phyloP scores from a whole-genome alignment of 23 tunicate species.

The Trididemnum clinides region DNA sequence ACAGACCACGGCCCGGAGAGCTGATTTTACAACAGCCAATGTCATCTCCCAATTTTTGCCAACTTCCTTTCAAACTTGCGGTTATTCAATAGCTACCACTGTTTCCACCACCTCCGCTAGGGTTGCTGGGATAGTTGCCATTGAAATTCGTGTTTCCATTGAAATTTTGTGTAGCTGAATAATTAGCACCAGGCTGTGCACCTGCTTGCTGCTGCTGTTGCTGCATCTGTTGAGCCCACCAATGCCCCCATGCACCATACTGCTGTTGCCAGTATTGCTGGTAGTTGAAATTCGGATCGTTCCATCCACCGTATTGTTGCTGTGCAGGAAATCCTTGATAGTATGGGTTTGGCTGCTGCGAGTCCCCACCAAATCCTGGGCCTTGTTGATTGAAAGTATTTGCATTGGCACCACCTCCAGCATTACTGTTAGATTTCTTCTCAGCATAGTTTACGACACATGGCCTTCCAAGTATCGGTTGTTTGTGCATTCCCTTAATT shows the following conservation, averaged over 20 bases:
- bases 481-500: conserved; percentile 46
- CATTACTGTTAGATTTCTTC: conserved; percentile 33
- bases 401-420: neutral
- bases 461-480: conserved; percentile 48
- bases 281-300: conserved; percentile 10
- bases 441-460: conserved; percentile 65
- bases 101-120: neutral
- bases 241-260: conserved; percentile 23
- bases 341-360: conserved; percentile 26
- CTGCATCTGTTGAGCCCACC: conserved; percentile 25
- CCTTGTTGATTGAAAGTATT: neutral
- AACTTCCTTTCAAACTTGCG: neutral
- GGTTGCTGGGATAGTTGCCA: conserved; percentile 14
- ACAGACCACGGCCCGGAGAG: conserved; percentile 3
- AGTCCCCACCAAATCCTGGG: neutral
- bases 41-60: neutral
- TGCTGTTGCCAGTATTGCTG: conserved; percentile 43
- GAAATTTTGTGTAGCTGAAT: conserved; percentile 10
- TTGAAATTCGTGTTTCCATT: neutral
- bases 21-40: neutral
- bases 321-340: conserved; percentile 4
- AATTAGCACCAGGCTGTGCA: conserved; percentile 21
- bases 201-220: conserved; percentile 14
- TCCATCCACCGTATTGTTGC: conserved; percentile 18
- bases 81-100: neutral